A percentile compares a stretch with the other conserved stretches of the same genome.
Conservation (phyloP, 2,888 invertebrate species). For the Pachymerium ferrugineum region DNA sequence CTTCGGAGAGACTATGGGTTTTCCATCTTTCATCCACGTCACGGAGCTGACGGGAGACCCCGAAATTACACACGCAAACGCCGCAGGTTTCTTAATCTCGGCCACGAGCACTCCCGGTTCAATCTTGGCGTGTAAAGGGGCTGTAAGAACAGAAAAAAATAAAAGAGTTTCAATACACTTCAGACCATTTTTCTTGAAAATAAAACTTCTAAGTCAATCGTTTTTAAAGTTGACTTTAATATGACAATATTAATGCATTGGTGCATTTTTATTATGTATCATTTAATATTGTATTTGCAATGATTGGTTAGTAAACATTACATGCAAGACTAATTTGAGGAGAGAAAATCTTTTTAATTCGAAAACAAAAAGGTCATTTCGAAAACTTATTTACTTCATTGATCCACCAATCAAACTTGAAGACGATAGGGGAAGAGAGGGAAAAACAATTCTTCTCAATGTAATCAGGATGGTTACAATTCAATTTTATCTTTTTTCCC, state of each 20-base stretch:
- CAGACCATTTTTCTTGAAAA: neutral
- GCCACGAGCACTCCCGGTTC: conserved; percentile 87
- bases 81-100: conserved; percentile 86
- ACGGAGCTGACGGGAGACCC: conserved; percentile 30
- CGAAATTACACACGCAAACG: conserved; percentile 52
- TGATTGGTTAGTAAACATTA: no score
- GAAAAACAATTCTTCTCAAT: conserved; percentile 23
- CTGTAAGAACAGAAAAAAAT: conserved; percentile 47
- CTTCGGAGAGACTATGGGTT: conserved; percentile 29
- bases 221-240: conserved; percentile 15
- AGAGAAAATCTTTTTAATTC: no score
- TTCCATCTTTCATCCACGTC: conserved; percentile 33
- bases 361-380: neutral
- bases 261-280: neutral
- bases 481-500: conserved; percentile 7
- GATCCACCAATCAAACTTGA: neutral
- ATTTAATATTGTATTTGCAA: neutral
- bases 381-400: conserved; percentile 11
- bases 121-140: conserved; percentile 77
- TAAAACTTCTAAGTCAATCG: neutral
- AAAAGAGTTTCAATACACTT: conserved; percentile 36
- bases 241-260: neutral
- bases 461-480: conserved; percentile 27
- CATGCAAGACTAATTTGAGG: neutral
- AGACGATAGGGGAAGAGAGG: neutral